Evolutionary conservation across 2,888 invertebrate genomes (phyloP).

Genomic region (Elegia similella): DNA sequence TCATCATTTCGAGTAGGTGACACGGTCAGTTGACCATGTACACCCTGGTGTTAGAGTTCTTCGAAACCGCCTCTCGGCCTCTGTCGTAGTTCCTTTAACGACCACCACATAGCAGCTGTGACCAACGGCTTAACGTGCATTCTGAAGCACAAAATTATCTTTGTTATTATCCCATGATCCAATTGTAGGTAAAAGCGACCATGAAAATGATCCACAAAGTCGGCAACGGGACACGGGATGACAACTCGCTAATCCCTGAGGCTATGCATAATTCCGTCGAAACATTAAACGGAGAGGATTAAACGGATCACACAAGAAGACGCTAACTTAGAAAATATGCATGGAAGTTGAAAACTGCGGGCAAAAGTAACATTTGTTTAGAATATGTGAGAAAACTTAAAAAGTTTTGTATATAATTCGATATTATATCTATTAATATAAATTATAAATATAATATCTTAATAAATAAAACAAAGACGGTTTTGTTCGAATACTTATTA

Average conservation of each 20-base stretch:
- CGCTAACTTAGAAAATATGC: constrained; percentile 44
- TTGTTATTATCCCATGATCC: no score
- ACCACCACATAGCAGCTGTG: no score
- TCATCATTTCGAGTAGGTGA: no score
- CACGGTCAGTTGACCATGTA: no score
- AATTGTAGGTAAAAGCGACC: constrained; percentile 49
- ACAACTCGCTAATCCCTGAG: constrained; percentile 70
- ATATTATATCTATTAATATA: constrained; percentile 16
- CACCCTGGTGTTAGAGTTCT: no score
- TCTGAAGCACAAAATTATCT: no score
- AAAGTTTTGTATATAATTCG: no score
- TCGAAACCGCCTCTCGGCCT: no score
- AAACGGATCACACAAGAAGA: constrained; percentile 66
- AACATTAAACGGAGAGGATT: constrained; percentile 72
- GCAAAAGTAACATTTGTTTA: background rate
- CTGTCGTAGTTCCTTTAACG: no score
- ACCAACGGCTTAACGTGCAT: no score
- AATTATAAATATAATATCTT: background rate
- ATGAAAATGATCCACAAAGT: constrained; percentile 62
- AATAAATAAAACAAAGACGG: no score
- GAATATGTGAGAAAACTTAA: no score
- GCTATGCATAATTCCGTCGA: constrained; percentile 74
- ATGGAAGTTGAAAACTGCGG: constrained; percentile 19
- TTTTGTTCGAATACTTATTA: background rate
- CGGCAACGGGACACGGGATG: constrained; percentile 58